Base-by-base conservation (phyloP, 2,797 vertebrate species). In the Argyrosomus regius region DNA sequence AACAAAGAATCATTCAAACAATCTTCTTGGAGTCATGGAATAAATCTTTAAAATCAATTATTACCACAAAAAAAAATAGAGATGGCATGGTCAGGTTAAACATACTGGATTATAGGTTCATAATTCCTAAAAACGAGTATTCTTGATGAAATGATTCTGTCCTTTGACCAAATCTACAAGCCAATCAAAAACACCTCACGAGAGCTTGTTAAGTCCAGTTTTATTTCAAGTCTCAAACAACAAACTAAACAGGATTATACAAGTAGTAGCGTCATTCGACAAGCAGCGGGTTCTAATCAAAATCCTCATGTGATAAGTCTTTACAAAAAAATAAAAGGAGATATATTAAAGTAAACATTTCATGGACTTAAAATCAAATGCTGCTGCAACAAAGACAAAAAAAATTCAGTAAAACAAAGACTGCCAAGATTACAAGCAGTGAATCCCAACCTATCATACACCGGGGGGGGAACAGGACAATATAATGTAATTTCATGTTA, bases 181-280 rank as follows among this genome's bases (percentile, higher is more conserved):
- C 3, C 75, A 72, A 45, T 73, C 35, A 59, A 70, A 0, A 53
- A 26, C 49, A 20, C 8, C 24, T 39, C 10, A 73, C 41, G 57
- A 13, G 13, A 59, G 20, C 22, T 73, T 82, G 77, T 77, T 80
- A 73, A 75, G 85, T 78, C 48, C 0, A 9, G 6, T 72, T 93
- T 92, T 86, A 91, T 87, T 91, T 77, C 60, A 81, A 80, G 63
- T 86, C 35, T 85, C 54, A 76, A 88, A 82, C 70, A 48, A 68
- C 35, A 66, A 81, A 88, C 67, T 67, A 12, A 86, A 72, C 41
- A 78, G 78, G 75, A 78, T 83, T 68, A 66, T 81, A 87, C 81
- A 87, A 84, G 79, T 57, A 59, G 43, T 56, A 64, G 45, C 45
- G 24, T 79, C 59, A n/a, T 57, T 53, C 2, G 3, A 87, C 31